Conservation (phyloP, 2,888 invertebrate genomes). For the Sinopyrophorus schimmeli region DNA sequence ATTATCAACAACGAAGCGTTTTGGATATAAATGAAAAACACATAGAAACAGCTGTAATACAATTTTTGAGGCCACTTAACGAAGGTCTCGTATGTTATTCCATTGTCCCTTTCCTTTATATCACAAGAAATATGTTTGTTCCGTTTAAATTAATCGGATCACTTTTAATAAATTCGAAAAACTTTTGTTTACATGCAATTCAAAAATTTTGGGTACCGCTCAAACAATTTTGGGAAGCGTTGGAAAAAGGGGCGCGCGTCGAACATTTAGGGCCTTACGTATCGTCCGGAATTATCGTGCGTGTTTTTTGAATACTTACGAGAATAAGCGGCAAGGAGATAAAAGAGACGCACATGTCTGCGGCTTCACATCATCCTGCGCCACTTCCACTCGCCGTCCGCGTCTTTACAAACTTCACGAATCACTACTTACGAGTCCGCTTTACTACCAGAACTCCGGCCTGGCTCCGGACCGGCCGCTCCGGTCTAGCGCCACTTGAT, state of each 20-base stretch:
- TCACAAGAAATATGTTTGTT: background rate
- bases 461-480: conserved; percentile 30
- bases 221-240: too few species aligned
- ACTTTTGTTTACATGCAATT: background rate
- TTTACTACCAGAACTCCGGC: conserved; percentile 22
- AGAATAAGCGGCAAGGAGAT: conserved; percentile 45
- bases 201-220: too few species aligned
- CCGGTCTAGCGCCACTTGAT: conserved; percentile 31
- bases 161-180: background rate
- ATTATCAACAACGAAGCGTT: too few species aligned
- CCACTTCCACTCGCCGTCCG: conserved; percentile 48
- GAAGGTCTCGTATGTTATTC: conserved; percentile 17
- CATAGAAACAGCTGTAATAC: conserved; percentile 1
- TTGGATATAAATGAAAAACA: conserved; percentile 10
- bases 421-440: conserved; percentile 40
- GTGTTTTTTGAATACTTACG: conserved; percentile 23
- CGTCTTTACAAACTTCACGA: conserved; percentile 47
- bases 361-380: conserved; percentile 47
- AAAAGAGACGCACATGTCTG: conserved; percentile 49
- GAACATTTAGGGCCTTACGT: too few species aligned
- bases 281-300: background rate
- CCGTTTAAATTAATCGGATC: background rate
- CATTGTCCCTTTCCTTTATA: conserved; percentile 15
- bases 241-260: too few species aligned
- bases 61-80: conserved; percentile 12